Evolutionary conservation across 2,113 vertebrate genomes (phyloP), one percentile per base, ranked within the genome.

Genomic region (Malurus alboscapulatus): DNA sequence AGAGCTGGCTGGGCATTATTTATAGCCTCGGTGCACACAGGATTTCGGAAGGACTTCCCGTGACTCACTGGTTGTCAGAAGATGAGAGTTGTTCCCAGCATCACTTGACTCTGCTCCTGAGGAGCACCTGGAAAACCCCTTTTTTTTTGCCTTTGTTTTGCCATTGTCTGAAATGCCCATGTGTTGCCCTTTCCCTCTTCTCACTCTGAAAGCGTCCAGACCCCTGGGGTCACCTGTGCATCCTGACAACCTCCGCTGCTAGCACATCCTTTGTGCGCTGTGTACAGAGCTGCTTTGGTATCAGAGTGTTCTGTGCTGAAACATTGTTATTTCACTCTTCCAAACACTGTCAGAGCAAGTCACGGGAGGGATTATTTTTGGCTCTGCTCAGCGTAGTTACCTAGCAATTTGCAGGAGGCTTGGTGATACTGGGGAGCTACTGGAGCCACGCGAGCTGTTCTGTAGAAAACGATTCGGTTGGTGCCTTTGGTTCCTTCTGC

Each of bases 261-360:
- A 4, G 22, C 53, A 8, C 19, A 0, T 50, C 2, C 1, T 42
- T n/a, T 1, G 2, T 0, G 4, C 32, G 62, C 57, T 5, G 0
- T 1, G 44, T 66, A 14, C 24, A 62, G 55, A 47, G 12, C 32
- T 7, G 4, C 51, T 21, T 76, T 8, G 20, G 11, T 19, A 16
- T 36, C 61, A 1, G 4, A 1, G 76, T 8, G 2, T 38, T 87
- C 18, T 4, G 6, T 19, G 57, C 72, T 51, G 34, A 50, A 27
- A 77, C 30, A 2, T 34, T 38, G 69, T 47, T 88, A 75, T 94
- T 94, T 88, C 42, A 34, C 77, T 84, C 78, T 88, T 88, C 59
- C 68, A 38, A 92, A 50, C 40, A 3, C 54, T 82, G 87, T 78
- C 78, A 87, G 90, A 81, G 48, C 89, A 59, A 83, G 89, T 92